Base-by-base conservation (phyloP, 2,113 vertebrate species). In the Anas platyrhynchos region DNA sequence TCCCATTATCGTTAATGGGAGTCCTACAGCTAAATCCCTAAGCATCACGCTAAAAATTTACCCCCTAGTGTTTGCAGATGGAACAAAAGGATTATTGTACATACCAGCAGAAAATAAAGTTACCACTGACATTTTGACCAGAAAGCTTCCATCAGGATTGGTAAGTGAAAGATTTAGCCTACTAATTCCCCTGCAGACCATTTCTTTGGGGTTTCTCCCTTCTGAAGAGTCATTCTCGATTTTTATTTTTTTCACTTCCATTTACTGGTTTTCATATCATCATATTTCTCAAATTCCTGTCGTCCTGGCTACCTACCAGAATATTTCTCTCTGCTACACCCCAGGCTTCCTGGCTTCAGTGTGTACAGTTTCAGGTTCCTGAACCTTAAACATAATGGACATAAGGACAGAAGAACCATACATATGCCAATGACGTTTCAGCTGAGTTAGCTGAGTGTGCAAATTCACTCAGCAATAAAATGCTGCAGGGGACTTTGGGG, bases 61-160 rank as follows among this genome's bases (percentile, higher is more conserved):
- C 98, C 98, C 97, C 98, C 98, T 95, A 97, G 97, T 98, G 97
- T 97, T 97, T 97, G 94, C 97, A 98, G 98, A 98, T 98, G 98
- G 97, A 96, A 97, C 96, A 97, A 97, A 98, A 95, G 95, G 97
- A 98, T 98, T 94, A 98, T 97, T 97, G 92, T 96, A 97, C 82
- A 91, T 95, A 95, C 94, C 92, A 97, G 97, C 92, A 96, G 96
- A 97, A 98, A 97, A 97, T 94, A 96, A 97, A 97, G 94, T 91
- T 95, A 82, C 91, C 90, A 95, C 83, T 97, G 92, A 95, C 92
- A 96, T 98, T 96, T 95, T 98, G 98, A 93, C 97, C 97, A 95
- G 21, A 54, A 96, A 97, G 89, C 89, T 94, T 93, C 94, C 91
- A 94, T 38, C 23, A 2, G 72, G 84, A 92, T 87, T 77, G 44